These are phyloP conservation scores for Gnathonemus longibarbis DNA, from an alignment of 2,113 vertebrate genomes.

Conservation along the genomic window DNA sequence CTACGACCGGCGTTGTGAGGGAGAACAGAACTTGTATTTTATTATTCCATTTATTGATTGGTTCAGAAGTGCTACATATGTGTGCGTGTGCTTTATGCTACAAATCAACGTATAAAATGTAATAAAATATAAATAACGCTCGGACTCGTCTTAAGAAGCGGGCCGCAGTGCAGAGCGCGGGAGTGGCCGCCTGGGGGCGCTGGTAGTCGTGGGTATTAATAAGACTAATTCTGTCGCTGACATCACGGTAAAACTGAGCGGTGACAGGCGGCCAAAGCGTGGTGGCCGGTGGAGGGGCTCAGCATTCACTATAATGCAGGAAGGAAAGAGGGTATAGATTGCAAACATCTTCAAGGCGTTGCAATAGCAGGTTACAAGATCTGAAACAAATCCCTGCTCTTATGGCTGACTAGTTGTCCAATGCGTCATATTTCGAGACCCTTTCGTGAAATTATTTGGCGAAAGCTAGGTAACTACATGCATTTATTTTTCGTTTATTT, in stretches of 20 bases:
- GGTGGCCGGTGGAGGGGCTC: background rate
- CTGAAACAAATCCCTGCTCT: background rate
- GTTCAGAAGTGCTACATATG: background rate
- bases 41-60: background rate
- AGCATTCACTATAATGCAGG: background rate
- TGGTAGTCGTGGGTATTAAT: background rate
- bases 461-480: constrained; percentile 4
- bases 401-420: background rate
- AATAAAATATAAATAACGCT: background rate
- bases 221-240: constrained; percentile 21
- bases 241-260: constrained; percentile 15
- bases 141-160: background rate
- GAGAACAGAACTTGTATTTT: background rate
- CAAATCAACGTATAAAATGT: background rate
- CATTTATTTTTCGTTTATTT: background rate
- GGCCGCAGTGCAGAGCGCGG: background rate
- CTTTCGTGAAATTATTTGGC: background rate
- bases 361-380: background rate
- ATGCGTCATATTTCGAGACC: background rate
- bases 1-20: background rate
- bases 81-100: background rate
- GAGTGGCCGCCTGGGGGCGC: constrained; percentile 11
- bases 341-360: background rate
- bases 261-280: background rate
- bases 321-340: constrained; percentile 2